Base-by-base conservation (phyloP, 2,888 invertebrate genomes). In the Nycteola revayana region DNA sequence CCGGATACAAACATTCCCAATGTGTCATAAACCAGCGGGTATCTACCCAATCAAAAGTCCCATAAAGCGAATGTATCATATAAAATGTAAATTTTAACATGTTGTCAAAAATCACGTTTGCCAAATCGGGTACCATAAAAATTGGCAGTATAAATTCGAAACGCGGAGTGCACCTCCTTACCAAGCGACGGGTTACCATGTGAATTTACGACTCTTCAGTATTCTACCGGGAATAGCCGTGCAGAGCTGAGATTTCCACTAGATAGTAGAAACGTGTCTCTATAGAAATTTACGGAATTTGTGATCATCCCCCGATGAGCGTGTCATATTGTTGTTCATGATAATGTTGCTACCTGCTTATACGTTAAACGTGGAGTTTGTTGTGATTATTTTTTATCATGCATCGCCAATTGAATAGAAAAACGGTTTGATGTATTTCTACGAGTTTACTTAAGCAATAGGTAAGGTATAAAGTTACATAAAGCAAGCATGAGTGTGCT, bases 121-220 rank as follows among this genome's bases (percentile, higher is more conserved):
- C 49, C 66, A 66, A 68, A 72, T 69, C 68, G 69, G 56, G 64
- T 65, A 66, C 74, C 68, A 75, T 79, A 83, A 80, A 79, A 83
- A 72, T 69, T 67, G 69, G 64, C 53, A 50, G 65, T 72, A 73
- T 81, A 81, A 76, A 81, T 81, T 75, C 69, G 66, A 69, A 71
- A 70, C 64, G 66, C 65, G 66, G 68, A 74, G 66, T 66, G 67
- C 64, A 66, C 59, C 57, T 65, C 66, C 68, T 71, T 66, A 53
- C 66, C 61, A 50, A 63, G 73, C 69, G 78, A 76, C 74, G 70
- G 64, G 55, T 62, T 60, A 49, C 71, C 75, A 68, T 76, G 75
- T 74, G 76, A 78, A 84, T 84, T 84, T 84, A 84, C 78, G 78
- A 79, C 73, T 75, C 75, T 79, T 79, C 78, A 74, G 81, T 75